These are phyloP conservation scores for Gobius niger DNA, from an alignment of 2,113 vertebrate genomes.

Conservation along the genomic window DNA sequence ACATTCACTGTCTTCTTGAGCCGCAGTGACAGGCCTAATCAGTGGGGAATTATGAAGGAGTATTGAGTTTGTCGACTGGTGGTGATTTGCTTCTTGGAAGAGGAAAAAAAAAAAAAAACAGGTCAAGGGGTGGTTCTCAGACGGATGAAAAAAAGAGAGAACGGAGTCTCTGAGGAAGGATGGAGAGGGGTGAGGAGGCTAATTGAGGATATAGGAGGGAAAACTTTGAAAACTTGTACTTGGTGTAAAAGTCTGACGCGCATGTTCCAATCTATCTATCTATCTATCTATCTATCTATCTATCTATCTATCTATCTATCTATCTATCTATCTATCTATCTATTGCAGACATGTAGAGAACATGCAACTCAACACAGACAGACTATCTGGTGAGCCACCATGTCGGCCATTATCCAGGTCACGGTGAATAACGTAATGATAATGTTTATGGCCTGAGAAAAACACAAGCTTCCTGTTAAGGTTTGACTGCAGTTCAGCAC, in stretches of 20 bases:
- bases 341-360: too few species aligned
- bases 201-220: constrained; percentile 4
- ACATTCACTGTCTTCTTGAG: constrained; percentile 9
- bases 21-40: constrained; percentile 19
- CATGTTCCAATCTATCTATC: too few species aligned
- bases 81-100: constrained; percentile 8
- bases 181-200: background rate
- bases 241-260: background rate
- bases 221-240: background rate
- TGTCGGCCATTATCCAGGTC: background rate
- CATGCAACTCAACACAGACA: too few species aligned
- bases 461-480: constrained; percentile 9
- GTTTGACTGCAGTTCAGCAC: constrained; percentile 3
- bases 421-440: background rate
- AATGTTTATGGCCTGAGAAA: background rate
- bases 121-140: background rate
- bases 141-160: background rate
- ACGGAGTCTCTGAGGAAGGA: background rate
- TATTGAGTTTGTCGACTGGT: constrained; percentile 1
- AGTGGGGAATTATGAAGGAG: constrained; percentile 6
- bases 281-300: too few species aligned
- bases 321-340: too few species aligned
- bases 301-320: too few species aligned
- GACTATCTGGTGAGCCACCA: too few species aligned
- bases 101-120: constrained; percentile 2